These are phyloP conservation scores for Labeo calbasu DNA, from an alignment of 2,797 vertebrate genomes.

Conservation along the genomic window DNA sequence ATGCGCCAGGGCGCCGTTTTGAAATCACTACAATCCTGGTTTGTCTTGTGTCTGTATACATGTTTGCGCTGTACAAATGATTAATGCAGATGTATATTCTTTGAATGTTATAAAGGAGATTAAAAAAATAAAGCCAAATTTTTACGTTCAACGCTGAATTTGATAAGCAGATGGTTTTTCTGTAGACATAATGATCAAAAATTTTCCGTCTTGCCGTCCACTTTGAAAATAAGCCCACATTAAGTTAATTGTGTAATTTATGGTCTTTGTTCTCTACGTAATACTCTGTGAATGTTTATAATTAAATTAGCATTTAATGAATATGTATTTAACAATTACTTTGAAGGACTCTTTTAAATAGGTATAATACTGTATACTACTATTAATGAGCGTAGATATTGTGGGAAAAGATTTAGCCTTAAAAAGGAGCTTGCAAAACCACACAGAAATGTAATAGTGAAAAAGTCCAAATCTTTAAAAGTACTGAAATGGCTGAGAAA, in stretches of 20 bases:
- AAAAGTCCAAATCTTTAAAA: conserved; percentile 25
- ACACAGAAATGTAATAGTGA: conserved; percentile 4
- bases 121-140: not conserved
- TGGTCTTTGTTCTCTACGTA: conserved; percentile 3
- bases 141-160: not conserved
- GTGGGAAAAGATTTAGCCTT: not conserved
- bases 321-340: conserved; percentile 6
- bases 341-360: not conserved
- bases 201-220: not conserved
- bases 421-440: not conserved
- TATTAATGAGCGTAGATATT: not conserved
- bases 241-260: not conserved
- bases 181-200: not conserved
- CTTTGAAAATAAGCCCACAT: conserved; percentile 7
- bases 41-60: conserved; percentile 30
- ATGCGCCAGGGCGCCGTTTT: conserved; percentile 22
- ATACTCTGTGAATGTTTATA: not conserved
- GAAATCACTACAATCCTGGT: not conserved
- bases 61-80: conserved; percentile 6
- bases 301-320: conserved; percentile 26
- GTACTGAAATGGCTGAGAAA: conserved; percentile 18
- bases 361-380: not conserved
- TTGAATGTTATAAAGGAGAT: not conserved
- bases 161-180: not conserved
- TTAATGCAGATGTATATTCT: not conserved